A percentile compares a stretch with the other conserved stretches of the same genome.
Conservation (phyloP, 2,797 vertebrate genomes). For the Ctenochaetus hawaiiensis region DNA sequence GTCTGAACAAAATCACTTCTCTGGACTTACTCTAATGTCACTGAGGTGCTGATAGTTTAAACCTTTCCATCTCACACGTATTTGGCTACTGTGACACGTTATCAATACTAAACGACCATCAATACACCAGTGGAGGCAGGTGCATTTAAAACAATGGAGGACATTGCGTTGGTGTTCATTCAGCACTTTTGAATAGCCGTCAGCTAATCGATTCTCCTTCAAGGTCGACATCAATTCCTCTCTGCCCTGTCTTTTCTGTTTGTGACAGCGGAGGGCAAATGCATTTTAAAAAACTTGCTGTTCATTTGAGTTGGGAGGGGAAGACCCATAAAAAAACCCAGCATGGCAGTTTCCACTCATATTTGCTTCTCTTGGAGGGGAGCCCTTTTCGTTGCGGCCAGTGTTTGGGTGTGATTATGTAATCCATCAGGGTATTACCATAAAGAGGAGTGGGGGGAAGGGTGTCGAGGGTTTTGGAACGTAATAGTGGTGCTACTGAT, state of each 20-base stretch:
- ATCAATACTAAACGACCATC: constrained; percentile 72
- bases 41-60: constrained; percentile 33
- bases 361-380: constrained; percentile 40
- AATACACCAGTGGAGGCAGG: constrained; percentile 66
- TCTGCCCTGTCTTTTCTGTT: constrained; percentile 50
- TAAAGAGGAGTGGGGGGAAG: constrained; percentile 40
- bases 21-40: constrained; percentile 33
- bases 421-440: constrained; percentile 78
- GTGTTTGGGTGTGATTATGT: constrained; percentile 79
- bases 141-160: constrained; percentile 72
- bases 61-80: constrained; percentile 54
- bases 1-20: constrained; percentile 52
- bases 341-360: constrained; percentile 42
- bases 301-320: constrained; percentile 37
- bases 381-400: constrained; percentile 42
- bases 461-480: constrained; percentile 50
- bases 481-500: constrained; percentile 68
- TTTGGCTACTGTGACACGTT: constrained; percentile 63
- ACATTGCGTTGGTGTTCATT: constrained; percentile 66
- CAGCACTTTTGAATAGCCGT: constrained; percentile 80
- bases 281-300: constrained; percentile 40
- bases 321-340: constrained; percentile 25
- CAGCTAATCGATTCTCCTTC: constrained; percentile 76
- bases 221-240: constrained; percentile 72
- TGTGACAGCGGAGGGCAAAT: constrained; percentile 58